Conservation (phyloP, 2,797 vertebrate genomes). For the Phaenicophaeus curvirostris region DNA sequence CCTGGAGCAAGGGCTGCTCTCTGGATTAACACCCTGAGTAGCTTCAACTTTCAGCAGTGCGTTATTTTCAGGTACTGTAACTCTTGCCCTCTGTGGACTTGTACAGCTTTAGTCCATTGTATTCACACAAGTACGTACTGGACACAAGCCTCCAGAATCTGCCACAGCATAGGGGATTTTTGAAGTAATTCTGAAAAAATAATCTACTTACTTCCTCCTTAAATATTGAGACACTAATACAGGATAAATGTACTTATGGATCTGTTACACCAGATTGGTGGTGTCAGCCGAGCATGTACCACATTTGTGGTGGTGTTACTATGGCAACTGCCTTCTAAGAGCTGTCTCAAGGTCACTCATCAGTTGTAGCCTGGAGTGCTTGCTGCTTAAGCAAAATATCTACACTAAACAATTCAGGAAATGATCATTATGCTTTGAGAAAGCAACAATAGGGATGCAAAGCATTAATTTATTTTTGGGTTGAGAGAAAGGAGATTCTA, state of each 20-base stretch:
- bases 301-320: constrained; percentile 80
- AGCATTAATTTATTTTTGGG: neutral
- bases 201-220: neutral
- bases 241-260: constrained; percentile 10
- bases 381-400: constrained; percentile 75
- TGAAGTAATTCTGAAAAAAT: neutral
- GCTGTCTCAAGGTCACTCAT: constrained; percentile 86
- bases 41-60: neutral
- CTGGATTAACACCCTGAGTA: neutral
- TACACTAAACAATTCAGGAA: constrained; percentile 46
- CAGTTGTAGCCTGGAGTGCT: constrained; percentile 74
- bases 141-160: neutral
- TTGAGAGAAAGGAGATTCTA: neutral
- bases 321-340: constrained; percentile 82
- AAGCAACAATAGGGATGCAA: constrained; percentile 5
- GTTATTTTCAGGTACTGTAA: neutral
- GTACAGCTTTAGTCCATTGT: neutral
- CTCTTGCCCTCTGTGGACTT: neutral
- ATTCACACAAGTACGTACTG: neutral
- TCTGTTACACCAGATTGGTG: constrained; percentile 68
- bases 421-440: constrained; percentile 22
- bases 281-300: constrained; percentile 74
- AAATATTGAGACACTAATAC: neutral
- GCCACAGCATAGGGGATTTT: neutral
- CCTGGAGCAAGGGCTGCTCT: neutral